These are phyloP conservation scores for Mya arenaria DNA, from an alignment of 1,140 invertebrate species.

Conservation along the genomic window DNA sequence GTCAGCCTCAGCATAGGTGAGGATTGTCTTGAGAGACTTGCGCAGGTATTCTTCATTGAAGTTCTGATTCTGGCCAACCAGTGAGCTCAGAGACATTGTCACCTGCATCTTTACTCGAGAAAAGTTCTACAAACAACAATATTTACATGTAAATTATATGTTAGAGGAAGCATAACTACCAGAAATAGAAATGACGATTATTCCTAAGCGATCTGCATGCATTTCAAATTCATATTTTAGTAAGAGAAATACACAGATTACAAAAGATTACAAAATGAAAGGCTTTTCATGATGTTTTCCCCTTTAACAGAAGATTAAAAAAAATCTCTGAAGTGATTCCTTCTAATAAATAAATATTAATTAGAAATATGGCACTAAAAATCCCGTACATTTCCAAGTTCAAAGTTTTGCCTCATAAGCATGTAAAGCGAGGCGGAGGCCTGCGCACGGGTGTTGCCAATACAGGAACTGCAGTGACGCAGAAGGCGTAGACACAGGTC, in stretches of 20 bases:
- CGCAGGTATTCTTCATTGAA: slow-evolving; percentile 96
- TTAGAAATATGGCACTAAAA: too few relatives aligned
- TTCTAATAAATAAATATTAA: too few relatives aligned
- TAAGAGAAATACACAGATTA: too few relatives aligned
- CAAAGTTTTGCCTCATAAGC: slow-evolving; percentile 98
- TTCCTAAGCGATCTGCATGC: too few relatives aligned
- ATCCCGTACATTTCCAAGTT: slow-evolving; percentile 97
- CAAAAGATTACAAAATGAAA: too few relatives aligned
- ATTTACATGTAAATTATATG: neutral
- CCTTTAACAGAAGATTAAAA: too few relatives aligned
- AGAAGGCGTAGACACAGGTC: slow-evolving; percentile 94
- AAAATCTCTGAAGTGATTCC: too few relatives aligned
- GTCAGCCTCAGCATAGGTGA: slow-evolving; percentile 96
- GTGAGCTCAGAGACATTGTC: slow-evolving; percentile 91
- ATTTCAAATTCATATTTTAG: too few relatives aligned
- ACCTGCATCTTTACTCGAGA: slow-evolving; percentile 99
- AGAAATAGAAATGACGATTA: neutral
- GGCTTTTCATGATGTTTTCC: too few relatives aligned
- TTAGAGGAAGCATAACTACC: neutral
- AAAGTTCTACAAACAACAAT: slow-evolving; percentile 89
- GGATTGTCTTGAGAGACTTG: slow-evolving; percentile 96
- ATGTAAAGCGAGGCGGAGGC: slow-evolving; percentile 93
- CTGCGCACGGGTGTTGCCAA: slow-evolving; percentile 92
- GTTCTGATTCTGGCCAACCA: slow-evolving; percentile 80
- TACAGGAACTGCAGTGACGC: slow-evolving; percentile 94